Conservation (phyloP, 2,797 vertebrate genomes). For the Decapterus maruadsi region DNA sequence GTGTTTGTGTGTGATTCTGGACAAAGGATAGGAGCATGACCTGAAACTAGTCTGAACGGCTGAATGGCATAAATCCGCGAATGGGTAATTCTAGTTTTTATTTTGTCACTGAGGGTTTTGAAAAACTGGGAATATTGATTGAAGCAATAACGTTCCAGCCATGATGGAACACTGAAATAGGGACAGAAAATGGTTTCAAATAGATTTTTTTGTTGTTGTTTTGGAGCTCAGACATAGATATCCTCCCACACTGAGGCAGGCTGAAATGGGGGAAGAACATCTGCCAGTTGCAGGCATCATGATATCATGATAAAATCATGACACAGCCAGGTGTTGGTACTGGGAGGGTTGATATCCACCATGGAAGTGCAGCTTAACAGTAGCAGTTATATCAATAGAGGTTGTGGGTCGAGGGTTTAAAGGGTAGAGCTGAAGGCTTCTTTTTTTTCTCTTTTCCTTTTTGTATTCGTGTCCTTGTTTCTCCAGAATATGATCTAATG, state of each 20-base stretch:
- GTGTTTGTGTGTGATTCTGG: too few relatives aligned
- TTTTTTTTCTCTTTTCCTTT: not conserved
- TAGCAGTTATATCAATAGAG: constrained; percentile 13
- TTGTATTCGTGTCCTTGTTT: not conserved
- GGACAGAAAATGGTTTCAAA: constrained; percentile 10
- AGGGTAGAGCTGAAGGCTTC: not conserved
- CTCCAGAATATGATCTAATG: constrained; percentile 24
- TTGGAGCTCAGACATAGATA: constrained; percentile 10
- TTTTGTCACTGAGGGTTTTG: not conserved
- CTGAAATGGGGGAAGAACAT: not conserved
- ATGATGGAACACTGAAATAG: not conserved
- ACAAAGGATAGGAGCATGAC: too few relatives aligned
- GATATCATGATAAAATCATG: constrained; percentile 3
- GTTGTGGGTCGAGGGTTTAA: not conserved
- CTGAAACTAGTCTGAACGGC: too few relatives aligned
- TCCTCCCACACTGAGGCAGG: not conserved
- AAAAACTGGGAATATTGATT: constrained; percentile 19
- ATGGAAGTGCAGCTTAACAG: not conserved
- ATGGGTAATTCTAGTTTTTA: too few relatives aligned
- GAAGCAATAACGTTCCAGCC: constrained; percentile 11
- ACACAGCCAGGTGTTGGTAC: not conserved
- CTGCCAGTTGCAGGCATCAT: not conserved
- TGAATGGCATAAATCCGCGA: too few relatives aligned
- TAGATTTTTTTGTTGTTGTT: constrained; percentile 10
- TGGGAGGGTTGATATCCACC: not conserved